Evolutionary conservation across 2,113 vertebrate genomes (phyloP).

Genomic region (Cariama cristata): DNA sequence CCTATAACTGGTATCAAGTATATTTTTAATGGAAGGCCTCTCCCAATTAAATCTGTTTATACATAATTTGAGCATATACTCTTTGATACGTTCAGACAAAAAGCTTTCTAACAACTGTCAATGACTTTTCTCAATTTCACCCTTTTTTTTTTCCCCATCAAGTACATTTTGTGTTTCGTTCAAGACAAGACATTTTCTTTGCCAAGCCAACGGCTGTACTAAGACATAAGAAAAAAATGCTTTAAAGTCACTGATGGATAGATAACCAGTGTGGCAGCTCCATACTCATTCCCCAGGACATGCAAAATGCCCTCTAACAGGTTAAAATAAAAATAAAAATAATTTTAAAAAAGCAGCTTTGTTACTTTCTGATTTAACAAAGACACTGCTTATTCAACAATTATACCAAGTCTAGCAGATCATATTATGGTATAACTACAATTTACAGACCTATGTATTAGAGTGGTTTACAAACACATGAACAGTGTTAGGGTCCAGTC

Average conservation of each 20-base stretch:
- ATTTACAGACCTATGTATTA: neutral
- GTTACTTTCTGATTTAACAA: neutral
- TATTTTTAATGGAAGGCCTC: neutral
- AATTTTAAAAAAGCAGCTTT: neutral
- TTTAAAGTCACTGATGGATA: neutral
- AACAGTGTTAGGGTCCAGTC: neutral
- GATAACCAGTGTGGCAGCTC: neutral
- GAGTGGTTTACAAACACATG: neutral
- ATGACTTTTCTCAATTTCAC: neutral
- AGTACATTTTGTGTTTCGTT: neutral
- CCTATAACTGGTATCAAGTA: neutral
- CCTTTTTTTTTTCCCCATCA: neutral
- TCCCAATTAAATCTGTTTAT: neutral
- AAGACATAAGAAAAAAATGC: neutral
- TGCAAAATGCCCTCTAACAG: neutral
- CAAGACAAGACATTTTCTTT: neutral
- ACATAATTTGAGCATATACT: neutral
- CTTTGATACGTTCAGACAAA: neutral
- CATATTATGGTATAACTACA: neutral
- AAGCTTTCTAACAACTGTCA: neutral
- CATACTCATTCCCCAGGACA: neutral
- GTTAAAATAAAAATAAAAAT: neutral
- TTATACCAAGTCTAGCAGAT: neutral
- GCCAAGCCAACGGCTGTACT: neutral
- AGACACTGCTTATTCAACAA: neutral